A percentile compares a stretch with the other conserved stretches of the same genome.
These are phyloP conservation scores for Ommatoiulus sabulosus DNA, from an alignment of 2,888 invertebrate species.

Conservation along the genomic window DNA sequence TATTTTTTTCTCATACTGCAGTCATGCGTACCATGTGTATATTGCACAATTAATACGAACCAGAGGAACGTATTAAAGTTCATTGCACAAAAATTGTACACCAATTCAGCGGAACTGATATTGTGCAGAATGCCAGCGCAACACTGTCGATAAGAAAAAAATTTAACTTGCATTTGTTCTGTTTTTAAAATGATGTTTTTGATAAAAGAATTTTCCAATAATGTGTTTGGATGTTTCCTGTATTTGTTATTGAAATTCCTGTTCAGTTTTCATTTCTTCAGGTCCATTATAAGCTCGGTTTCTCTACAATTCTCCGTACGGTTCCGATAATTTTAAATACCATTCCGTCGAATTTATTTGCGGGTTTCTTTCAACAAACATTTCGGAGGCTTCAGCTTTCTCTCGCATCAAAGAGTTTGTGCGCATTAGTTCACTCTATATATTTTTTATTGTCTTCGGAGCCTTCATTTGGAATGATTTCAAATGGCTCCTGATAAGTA, in stretches of 20 bases:
- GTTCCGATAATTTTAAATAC: background rate
- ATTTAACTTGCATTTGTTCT: no score
- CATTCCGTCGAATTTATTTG: background rate
- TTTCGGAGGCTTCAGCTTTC: background rate
- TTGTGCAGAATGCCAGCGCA: no score
- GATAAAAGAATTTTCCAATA: no score
- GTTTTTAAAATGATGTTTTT: no score
- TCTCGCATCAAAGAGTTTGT: background rate
- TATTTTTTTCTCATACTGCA: no score
- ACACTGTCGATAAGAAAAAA: no score
- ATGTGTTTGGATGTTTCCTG: no score
- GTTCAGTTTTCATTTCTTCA: background rate
- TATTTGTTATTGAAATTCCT: background rate
- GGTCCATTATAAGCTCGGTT: background rate
- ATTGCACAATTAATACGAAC: no score
- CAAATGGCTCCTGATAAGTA: constrained; percentile 25
- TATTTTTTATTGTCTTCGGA: constrained; percentile 26
- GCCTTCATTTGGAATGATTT: constrained; percentile 28
- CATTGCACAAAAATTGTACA: no score
- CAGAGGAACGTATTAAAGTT: no score
- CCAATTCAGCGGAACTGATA: no score
- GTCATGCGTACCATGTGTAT: no score
- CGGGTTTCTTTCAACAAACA: background rate
- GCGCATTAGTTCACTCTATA: constrained; percentile 22
- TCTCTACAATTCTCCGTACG: background rate